Percentiles rank a stretch among this genome's conserved stretches.
phyloP scores from a whole-genome alignment of 92 coral and sea anemone genomes.

The Porites divaricata region DNA sequence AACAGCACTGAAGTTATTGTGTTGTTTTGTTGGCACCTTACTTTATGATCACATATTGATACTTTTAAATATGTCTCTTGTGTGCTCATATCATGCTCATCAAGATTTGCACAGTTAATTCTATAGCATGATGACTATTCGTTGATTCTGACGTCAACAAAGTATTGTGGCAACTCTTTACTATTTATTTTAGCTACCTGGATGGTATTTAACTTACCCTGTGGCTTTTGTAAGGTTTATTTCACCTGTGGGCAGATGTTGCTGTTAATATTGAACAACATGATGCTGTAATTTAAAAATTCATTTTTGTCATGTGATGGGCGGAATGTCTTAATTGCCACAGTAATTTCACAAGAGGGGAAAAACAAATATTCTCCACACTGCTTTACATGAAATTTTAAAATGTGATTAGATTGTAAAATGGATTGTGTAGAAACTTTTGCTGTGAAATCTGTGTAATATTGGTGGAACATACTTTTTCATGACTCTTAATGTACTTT shows the following conservation, averaged over 20 bases:
- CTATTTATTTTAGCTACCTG: neutral
- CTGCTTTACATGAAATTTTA: neutral
- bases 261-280: neutral
- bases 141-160: conserved; percentile 1
- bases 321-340: neutral
- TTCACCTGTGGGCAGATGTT: neutral
- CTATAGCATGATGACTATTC: neutral
- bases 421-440: conserved; percentile 24
- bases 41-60: neutral
- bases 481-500: neutral
- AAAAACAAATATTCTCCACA: conserved; percentile 19
- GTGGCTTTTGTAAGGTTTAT: neutral
- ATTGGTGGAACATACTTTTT: conserved; percentile 6
- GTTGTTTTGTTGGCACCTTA: neutral
- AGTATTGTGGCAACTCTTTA: neutral
- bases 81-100: neutral
- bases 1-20: neutral
- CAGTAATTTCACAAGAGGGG: neutral
- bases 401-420: conserved; percentile 7
- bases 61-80: neutral
- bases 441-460: neutral
- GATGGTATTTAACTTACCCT: neutral
- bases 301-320: neutral
- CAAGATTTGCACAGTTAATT: neutral
- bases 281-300: neutral